Percentiles rank a stretch among this genome's conserved stretches.
Evolutionary conservation across 2,113 vertebrate species (phyloP).

Genomic region (Alces alces): DNA sequence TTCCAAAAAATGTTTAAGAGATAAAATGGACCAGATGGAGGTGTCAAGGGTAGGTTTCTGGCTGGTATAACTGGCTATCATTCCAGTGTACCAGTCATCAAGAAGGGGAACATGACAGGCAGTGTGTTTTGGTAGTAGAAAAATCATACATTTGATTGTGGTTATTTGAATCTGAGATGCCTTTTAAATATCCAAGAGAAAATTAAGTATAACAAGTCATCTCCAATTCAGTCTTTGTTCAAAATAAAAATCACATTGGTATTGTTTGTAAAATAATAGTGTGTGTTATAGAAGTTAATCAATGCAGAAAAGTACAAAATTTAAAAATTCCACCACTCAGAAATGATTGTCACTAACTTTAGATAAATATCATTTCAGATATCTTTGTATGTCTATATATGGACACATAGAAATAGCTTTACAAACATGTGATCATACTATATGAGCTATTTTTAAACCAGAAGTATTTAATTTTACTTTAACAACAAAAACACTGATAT

Average conservation of each 20-base stretch:
- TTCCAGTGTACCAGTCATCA: background rate
- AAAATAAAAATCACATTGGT: background rate
- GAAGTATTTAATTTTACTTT: slow-evolving; percentile 38
- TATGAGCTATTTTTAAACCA: slow-evolving; percentile 40
- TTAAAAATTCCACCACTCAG: slow-evolving; percentile 40
- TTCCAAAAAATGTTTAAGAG: slow-evolving; percentile 34
- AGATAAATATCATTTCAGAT: slow-evolving; percentile 12
- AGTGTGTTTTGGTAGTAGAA: background rate
- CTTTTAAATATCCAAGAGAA: slow-evolving; percentile 27
- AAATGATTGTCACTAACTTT: slow-evolving; percentile 35
- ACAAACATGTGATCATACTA: background rate
- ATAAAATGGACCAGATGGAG: background rate
- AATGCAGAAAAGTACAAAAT: slow-evolving; percentile 36
- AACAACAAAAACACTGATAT: slow-evolving; percentile 28
- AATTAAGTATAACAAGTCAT: background rate
- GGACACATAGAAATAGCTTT: background rate
- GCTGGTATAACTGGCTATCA: background rate
- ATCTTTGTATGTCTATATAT: background rate
- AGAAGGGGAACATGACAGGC: background rate
- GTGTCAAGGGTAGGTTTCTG: background rate
- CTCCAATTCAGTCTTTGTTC: background rate
- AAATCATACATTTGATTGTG: background rate
- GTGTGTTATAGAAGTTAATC: slow-evolving; percentile 6
- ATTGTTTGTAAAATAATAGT: slow-evolving; percentile 29
- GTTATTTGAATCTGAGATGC: slow-evolving; percentile 23